Percentiles rank a stretch among this genome's conserved stretches.
phyloP scores from a whole-genome alignment of 2,888 invertebrate genomes.

The Eupithecia subumbrata region DNA sequence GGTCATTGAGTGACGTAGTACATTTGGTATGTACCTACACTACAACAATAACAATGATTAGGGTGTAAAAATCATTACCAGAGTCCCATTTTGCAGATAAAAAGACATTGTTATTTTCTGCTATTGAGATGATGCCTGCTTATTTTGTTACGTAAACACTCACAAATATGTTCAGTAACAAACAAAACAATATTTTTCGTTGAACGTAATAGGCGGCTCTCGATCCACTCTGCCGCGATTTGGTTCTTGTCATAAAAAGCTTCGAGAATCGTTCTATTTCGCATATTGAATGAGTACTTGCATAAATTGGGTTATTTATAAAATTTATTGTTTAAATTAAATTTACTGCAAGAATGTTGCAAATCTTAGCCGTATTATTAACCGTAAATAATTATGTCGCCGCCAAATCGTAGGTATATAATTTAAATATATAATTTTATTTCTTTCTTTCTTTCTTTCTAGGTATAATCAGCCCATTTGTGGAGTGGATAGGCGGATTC shows the following conservation, averaged over 20 bases:
- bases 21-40: too few species aligned
- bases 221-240: conserved; percentile 39
- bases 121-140: neutral
- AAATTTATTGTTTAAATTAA: neutral
- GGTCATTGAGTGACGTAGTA: too few species aligned
- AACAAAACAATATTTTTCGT: conserved; percentile 33
- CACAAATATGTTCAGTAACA: conserved; percentile 17
- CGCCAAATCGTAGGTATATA: too few species aligned
- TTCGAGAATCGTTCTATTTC: conserved; percentile 39
- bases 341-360: neutral
- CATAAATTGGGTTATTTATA: neutral
- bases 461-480: too few species aligned
- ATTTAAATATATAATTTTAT: too few species aligned
- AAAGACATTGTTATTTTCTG: neutral
- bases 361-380: neutral
- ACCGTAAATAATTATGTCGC: too few species aligned
- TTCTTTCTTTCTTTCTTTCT: too few species aligned
- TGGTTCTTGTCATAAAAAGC: conserved; percentile 39
- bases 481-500: too few species aligned
- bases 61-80: neutral
- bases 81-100: neutral
- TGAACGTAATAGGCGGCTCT: conserved; percentile 34
- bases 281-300: conserved; percentile 38
- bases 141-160: neutral
- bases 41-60: too few species aligned